Evolutionary conservation across 2,797 vertebrate genomes (phyloP).

Genomic region (Acanthiza pusilla): DNA sequence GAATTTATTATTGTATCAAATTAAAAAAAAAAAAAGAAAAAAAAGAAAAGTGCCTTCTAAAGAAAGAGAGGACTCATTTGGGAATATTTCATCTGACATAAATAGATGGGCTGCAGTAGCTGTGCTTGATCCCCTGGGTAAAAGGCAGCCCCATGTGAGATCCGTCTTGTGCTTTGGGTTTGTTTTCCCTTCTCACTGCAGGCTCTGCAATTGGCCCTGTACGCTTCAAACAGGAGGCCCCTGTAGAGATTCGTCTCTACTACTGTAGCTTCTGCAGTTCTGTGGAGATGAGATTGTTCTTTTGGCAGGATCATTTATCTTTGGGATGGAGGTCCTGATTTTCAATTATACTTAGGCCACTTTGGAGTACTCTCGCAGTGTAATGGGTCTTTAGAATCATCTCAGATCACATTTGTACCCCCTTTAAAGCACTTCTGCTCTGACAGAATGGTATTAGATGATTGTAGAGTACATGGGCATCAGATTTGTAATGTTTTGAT

Average conservation of each 20-base stretch:
- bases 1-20: neutral
- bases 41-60: neutral
- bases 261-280: neutral
- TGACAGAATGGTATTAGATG: neutral
- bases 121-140: neutral
- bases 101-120: neutral
- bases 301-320: neutral
- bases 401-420: neutral
- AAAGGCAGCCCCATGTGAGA: neutral
- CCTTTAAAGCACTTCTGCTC: neutral
- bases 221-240: neutral
- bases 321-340: conserved; percentile 7
- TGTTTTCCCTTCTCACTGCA: neutral
- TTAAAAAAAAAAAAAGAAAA: neutral
- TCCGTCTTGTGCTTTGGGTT: neutral
- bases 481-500: neutral
- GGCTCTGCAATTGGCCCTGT: neutral
- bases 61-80: neutral
- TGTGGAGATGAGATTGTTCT: neutral
- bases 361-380: neutral
- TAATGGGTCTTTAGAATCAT: conserved; percentile 10
- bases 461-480: neutral
- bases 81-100: neutral
- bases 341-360: neutral
- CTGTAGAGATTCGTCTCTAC: neutral